A percentile compares a stretch with the other conserved stretches of the same genome.
phyloP scores from a whole-genome alignment of 2,888 invertebrate species.

The Volucella bombylans region DNA sequence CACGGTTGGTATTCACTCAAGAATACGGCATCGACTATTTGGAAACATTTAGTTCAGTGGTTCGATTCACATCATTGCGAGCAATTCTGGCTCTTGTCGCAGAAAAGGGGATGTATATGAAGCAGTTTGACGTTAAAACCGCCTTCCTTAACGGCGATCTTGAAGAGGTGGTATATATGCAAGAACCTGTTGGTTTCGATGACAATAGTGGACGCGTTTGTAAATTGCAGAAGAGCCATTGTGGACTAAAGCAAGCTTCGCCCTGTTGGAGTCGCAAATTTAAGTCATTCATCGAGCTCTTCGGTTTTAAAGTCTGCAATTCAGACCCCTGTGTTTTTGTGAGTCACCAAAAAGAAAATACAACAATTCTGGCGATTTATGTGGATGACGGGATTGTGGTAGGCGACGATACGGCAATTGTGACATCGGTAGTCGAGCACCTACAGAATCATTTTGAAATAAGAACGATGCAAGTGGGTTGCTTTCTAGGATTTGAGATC shows the following conservation, averaged over 20 bases:
- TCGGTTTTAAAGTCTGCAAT: no score
- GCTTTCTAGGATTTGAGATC: no score
- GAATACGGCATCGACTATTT: constrained; percentile 23
- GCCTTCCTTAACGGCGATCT: constrained; percentile 22
- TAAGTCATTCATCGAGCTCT: constrained; percentile 57
- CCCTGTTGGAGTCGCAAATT: constrained; percentile 70
- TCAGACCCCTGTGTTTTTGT: no score
- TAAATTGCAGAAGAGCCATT: constrained; percentile 4
- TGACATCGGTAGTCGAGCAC: constrained; percentile 43
- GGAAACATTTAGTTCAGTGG: no score
- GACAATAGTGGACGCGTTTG: constrained; percentile 10
- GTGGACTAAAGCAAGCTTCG: constrained; percentile 20
- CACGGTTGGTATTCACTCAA: constrained; percentile 69
- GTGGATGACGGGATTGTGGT: constrained; percentile 68
- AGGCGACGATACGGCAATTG: constrained; percentile 36
- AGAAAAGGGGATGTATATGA: constrained; percentile 16
- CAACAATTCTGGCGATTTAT: constrained; percentile 72
- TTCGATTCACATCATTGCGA: background rate
- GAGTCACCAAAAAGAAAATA: no score
- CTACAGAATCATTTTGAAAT: constrained; percentile 40
- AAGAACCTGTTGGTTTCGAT: constrained; percentile 11
- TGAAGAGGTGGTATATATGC: constrained; percentile 7
- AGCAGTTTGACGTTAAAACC: constrained; percentile 37
- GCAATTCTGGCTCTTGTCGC: constrained; percentile 26
- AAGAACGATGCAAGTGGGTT: constrained; percentile 16